A percentile compares a stretch with the other conserved stretches of the same genome.
phyloP scores from a whole-genome alignment of 2,888 invertebrate genomes.

The Siphonodentalium dalli region DNA sequence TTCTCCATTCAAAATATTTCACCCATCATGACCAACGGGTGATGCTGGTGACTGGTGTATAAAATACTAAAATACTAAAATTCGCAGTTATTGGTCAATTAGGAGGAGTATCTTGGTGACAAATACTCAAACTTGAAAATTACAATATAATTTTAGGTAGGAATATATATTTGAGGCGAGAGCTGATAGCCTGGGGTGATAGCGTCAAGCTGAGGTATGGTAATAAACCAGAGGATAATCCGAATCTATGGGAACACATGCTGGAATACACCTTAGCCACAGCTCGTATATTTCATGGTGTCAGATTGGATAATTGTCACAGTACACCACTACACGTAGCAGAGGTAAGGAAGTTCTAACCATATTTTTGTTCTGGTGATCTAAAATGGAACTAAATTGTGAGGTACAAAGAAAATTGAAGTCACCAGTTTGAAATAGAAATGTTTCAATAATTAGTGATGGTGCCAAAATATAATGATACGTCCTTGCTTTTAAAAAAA shows the following conservation, averaged over 20 bases:
- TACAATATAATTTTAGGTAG: slow-evolving; percentile 49
- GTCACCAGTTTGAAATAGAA: too few species aligned
- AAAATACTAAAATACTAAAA: too few species aligned
- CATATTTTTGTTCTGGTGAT: too few species aligned
- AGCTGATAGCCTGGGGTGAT: slow-evolving; percentile 96
- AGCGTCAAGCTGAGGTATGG: slow-evolving; percentile 84
- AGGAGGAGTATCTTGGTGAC: not conserved
- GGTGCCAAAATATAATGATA: too few species aligned
- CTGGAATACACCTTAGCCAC: slow-evolving; percentile 86
- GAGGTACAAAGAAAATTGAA: too few species aligned
- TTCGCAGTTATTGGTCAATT: too few species aligned
- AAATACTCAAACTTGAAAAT: not conserved
- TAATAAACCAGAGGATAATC: slow-evolving; percentile 83
- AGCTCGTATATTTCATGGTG: slow-evolving; percentile 90
- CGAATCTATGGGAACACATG: slow-evolving; percentile 96
- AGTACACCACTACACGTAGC: slow-evolving; percentile 95
- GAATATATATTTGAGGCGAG: slow-evolving; percentile 86
- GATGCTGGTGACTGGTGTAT: too few species aligned
- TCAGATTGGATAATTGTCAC: slow-evolving; percentile 97
- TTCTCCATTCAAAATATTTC: too few species aligned
- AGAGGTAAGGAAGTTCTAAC: slow-evolving; percentile 69
- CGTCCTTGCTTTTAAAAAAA: too few species aligned
- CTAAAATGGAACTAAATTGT: too few species aligned
- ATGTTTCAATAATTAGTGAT: too few species aligned
- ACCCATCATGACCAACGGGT: too few species aligned